A percentile compares a stretch with the other conserved stretches of the same genome.
Conservation (phyloP, 2,888 invertebrate genomes). For the Coronaproctus castanopsis region DNA sequence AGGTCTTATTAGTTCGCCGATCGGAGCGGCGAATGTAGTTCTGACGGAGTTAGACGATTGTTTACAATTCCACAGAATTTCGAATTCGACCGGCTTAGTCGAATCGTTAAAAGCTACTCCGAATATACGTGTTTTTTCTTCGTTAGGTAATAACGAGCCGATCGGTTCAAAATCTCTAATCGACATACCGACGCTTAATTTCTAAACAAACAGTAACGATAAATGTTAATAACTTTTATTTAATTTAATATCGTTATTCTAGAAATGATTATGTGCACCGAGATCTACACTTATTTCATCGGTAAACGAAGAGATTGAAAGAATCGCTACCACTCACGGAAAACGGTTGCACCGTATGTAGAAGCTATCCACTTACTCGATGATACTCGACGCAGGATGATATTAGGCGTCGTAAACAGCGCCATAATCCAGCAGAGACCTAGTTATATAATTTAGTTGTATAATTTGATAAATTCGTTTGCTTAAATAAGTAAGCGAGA, state of each 20-base stretch:
- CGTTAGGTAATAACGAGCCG: conserved; percentile 38
- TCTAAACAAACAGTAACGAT: conserved; percentile 4
- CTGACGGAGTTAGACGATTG: conserved; percentile 21
- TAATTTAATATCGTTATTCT: too few species aligned
- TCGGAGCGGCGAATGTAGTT: conserved; percentile 46
- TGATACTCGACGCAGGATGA: too few species aligned
- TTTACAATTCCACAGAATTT: conserved; percentile 41
- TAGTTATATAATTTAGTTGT: too few species aligned
- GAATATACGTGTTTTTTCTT: conserved; percentile 42
- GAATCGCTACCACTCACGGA: too few species aligned
- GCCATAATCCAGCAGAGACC: too few species aligned
- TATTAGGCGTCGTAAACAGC: too few species aligned
- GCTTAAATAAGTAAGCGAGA: too few species aligned
- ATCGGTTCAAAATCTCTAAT: conserved; percentile 56
- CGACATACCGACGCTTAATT: conserved; percentile 30
- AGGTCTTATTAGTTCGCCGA: conserved; percentile 72
- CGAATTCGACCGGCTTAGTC: conserved; percentile 66
- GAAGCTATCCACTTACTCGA: too few species aligned
- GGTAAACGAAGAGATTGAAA: too few species aligned
- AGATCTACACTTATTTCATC: too few species aligned
- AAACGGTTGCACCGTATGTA: too few species aligned
- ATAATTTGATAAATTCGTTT: too few species aligned
- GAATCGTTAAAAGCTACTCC: conserved; percentile 87
- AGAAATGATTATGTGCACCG: conserved; percentile 3
- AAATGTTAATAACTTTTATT: neutral